A percentile compares a stretch with the other conserved stretches of the same genome.
These are phyloP conservation scores for Eulimnadia texana DNA, from an alignment of 1,140 invertebrate species.

Conservation along the genomic window DNA sequence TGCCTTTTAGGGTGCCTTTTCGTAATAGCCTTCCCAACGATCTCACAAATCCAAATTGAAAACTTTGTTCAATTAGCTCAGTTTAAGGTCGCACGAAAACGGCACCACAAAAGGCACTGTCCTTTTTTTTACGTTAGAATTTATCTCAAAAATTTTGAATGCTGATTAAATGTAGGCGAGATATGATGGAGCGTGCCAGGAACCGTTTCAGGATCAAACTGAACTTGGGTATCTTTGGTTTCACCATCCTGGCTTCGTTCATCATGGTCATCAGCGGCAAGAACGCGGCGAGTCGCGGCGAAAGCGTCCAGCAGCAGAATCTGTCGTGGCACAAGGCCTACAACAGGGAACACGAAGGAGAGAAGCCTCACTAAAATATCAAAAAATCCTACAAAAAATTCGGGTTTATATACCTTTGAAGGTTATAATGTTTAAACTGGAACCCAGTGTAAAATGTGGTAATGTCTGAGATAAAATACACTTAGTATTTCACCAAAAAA, in stretches of 20 bases:
- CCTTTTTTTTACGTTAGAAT: not conserved
- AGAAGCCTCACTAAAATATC: not conserved
- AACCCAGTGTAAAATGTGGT: not conserved
- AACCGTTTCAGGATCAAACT: slow-evolving; percentile 8
- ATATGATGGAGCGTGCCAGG: slow-evolving; percentile 12
- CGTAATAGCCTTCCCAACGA: no score
- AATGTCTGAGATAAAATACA: not conserved
- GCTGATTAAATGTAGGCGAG: not conserved
- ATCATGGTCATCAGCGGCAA: slow-evolving; percentile 15
- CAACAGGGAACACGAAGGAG: slow-evolving; percentile 8
- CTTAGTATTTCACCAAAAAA: not conserved
- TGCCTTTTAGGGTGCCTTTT: no score
- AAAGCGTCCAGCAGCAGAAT: slow-evolving; percentile 8
- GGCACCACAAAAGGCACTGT: no score
- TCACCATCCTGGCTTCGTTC: slow-evolving; percentile 6
- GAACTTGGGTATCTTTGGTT: not conserved
- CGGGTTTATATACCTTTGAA: not conserved
- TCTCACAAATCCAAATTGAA: not conserved
- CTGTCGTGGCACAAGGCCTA: slow-evolving; percentile 9
- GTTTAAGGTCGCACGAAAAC: no score
- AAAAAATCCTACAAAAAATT: not conserved
- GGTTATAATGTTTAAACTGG: not conserved
- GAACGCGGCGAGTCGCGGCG: slow-evolving; percentile 1
- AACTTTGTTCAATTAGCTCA: not conserved
- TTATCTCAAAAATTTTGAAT: not conserved